Base-by-base conservation (phyloP, 2,888 invertebrate species). In the Mechanitis messenoides region DNA sequence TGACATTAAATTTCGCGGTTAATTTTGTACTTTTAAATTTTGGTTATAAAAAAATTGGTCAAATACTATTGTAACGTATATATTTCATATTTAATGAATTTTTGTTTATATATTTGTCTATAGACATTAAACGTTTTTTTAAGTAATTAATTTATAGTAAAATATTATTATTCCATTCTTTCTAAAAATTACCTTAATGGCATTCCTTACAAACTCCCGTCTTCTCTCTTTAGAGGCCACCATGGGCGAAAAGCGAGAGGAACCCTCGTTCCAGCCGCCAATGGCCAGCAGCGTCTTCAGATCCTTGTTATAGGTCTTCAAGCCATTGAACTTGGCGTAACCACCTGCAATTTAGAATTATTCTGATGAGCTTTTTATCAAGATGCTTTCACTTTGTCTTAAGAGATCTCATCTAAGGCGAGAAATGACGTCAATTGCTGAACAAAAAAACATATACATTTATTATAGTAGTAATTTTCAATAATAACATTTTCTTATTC, bases 181-280 rank as follows among this genome's bases (percentile, higher is more conserved):
- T 31, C 31, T 50, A 31, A 5, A 50, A 46, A 46, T 61, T 76
- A 96, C 97, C 84, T 95, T 96, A 68, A 96, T 91, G 67, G 93
- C 92, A 77, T 96, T 96, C 85, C 94, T 95, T 61, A 95, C 95
- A 76, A 97, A 95, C 76, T 95, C 94, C 76, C 93, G 94, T 65
- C 97, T 91, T 66, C 94, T 91, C 46, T 94, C 95, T 2, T 93
- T 78, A 71, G 93, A 94, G 1, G 95, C 96, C 1, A 97, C 97
- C 91, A 97, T 92, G n/a, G 95, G 94, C 0, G 97, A 97, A 85
- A 97, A 97, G 59, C 92, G 80, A 20, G 94, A 92, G 0, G 97
- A 97, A 20, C 96, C 97, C 82, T 97, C 97, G 84, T 97, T 97
- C 97, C 97, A 97, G 0, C 97, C 93, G 1, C 97, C 97, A 72